Percentiles rank a stretch among this genome's conserved stretches.
Evolutionary conservation across 2,888 invertebrate species (phyloP).

Genomic region (Cantharis rufa): DNA sequence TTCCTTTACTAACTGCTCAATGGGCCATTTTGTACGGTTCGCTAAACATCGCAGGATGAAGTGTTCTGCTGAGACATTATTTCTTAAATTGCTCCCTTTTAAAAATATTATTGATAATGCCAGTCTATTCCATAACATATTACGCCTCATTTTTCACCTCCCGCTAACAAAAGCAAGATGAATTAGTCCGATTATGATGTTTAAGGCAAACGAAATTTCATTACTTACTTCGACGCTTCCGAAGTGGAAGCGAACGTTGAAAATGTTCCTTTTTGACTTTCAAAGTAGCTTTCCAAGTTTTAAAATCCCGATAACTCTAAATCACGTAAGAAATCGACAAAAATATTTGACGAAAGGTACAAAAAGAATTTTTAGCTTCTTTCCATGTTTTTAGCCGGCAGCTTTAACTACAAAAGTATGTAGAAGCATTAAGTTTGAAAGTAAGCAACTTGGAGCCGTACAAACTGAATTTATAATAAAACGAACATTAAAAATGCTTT

Average conservation of each 20-base stretch:
- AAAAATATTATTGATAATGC: slow-evolving; percentile 21
- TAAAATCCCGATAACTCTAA: background rate
- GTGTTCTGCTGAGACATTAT: slow-evolving; percentile 33
- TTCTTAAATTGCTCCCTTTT: slow-evolving; percentile 21
- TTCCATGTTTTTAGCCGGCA: background rate
- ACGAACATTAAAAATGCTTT: background rate
- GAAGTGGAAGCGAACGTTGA: background rate
- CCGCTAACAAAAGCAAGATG: background rate
- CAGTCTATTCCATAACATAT: background rate
- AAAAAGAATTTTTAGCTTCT: background rate
- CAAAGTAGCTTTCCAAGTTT: background rate
- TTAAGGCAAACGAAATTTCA: background rate
- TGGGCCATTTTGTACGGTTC: slow-evolving; percentile 54
- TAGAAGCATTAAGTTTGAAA: background rate
- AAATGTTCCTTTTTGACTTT: background rate
- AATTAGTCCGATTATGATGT: background rate
- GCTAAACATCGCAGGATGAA: slow-evolving; percentile 46
- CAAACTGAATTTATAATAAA: background rate
- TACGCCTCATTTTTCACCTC: background rate
- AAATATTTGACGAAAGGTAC: background rate
- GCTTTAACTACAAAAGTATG: background rate
- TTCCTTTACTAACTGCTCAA: slow-evolving; percentile 51
- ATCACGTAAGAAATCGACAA: background rate
- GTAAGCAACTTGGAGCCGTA: background rate
- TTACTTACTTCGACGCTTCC: background rate